Conservation (phyloP, 2,113 vertebrate genomes). For the Pelobates fuscus region DNA sequence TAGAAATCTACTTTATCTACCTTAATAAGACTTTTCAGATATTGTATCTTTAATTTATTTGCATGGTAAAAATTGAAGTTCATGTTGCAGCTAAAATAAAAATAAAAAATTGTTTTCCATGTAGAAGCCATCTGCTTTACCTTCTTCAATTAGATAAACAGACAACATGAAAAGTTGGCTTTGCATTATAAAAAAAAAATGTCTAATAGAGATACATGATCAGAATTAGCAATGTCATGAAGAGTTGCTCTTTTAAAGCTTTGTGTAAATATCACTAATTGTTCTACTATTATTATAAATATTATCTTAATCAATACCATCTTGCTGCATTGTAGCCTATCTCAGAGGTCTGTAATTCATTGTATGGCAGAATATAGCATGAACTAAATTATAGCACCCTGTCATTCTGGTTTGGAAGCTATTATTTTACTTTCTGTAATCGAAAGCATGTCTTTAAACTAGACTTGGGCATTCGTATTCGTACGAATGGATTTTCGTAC, state of each 20-base stretch:
- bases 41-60: no score
- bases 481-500: no score
- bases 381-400: slow-evolving; percentile 37
- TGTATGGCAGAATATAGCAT: slow-evolving; percentile 29
- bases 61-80: no score
- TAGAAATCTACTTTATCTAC: no score
- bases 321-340: slow-evolving; percentile 10
- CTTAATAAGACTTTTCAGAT: no score
- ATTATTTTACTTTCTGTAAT: slow-evolving; percentile 43
- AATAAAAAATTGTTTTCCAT: no score
- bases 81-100: no score
- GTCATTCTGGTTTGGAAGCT: slow-evolving; percentile 32
- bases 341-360: slow-evolving; percentile 25
- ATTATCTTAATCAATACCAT: slow-evolving; percentile 31
- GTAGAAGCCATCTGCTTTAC: no score
- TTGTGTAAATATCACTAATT: slow-evolving; percentile 1
- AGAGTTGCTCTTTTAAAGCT: slow-evolving; percentile 5
- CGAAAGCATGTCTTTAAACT: slow-evolving; percentile 34
- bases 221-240: background rate
- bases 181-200: slow-evolving; percentile 1
- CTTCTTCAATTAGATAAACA: no score
- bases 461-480: no score
- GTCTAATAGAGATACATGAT: background rate
- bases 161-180: no score
- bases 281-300: slow-evolving; percentile 23